Evolutionary conservation across 1,140 invertebrate genomes (phyloP).

Genomic region (Aplysia californica): DNA sequence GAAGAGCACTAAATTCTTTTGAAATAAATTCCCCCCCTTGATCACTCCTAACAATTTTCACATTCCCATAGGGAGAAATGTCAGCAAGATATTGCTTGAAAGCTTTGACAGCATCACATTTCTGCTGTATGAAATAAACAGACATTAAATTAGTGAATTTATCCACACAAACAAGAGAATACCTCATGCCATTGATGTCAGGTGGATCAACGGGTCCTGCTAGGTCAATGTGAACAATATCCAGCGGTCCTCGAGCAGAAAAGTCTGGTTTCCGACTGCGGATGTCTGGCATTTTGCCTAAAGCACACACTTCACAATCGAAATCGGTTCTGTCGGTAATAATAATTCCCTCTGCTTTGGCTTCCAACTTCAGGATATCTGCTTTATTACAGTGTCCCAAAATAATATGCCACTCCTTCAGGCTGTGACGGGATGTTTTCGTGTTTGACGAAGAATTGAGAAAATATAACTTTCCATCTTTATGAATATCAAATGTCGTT

Average conservation of each 20-base stretch:
- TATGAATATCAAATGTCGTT: neutral
- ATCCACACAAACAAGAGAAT: constrained; percentile 31
- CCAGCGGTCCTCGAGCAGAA: neutral
- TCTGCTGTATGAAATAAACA: constrained; percentile 31
- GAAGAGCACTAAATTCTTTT: constrained; percentile 3
- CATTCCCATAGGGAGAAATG: neutral
- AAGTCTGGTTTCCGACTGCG: neutral
- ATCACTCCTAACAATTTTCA: neutral
- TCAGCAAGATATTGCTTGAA: constrained; percentile 21
- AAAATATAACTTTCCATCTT: neutral
- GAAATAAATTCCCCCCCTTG: constrained; percentile 9
- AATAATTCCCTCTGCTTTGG: neutral
- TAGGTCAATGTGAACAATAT: constrained; percentile 28
- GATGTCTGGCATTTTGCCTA: constrained; percentile 4
- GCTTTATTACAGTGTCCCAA: constrained; percentile 10
- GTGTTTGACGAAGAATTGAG: neutral
- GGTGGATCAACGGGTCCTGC: constrained; percentile 21
- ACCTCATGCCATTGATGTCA: constrained; percentile 25
- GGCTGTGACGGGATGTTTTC: neutral
- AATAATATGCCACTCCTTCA: neutral
- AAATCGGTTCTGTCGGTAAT: neutral
- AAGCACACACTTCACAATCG: neutral
- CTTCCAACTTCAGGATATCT: constrained; percentile 4
- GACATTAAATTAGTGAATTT: constrained; percentile 19
- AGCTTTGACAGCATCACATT: constrained; percentile 22